Base-by-base conservation (phyloP, 2,888 invertebrate genomes). In the Ichneumoninae sp. region DNA sequence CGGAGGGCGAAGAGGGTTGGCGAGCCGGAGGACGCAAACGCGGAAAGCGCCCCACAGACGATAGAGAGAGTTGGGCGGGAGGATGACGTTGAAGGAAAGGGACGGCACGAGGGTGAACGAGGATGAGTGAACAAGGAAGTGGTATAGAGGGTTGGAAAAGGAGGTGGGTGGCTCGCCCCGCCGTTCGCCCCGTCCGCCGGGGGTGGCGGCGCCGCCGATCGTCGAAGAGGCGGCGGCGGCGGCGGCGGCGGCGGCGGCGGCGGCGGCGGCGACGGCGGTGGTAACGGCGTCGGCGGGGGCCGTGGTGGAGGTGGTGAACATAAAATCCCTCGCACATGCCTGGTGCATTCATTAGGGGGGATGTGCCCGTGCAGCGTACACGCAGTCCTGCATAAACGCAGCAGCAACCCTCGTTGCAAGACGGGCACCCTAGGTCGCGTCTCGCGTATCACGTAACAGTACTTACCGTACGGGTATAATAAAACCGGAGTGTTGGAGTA, bases 291-390 rank as follows among this genome's bases (percentile, higher is more conserved):
- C 85, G 80, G 81, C 83, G 85, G 80, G 76, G 81, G 65, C 33
- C 47, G 87, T 83, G 83, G 89, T 88, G 90, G 90, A 89, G 91
- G 90, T 89, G 90, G 89, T 85, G 91, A 91, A 92, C 93, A 93
- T 93, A 93, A 93, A 93, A 93, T 93, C 93, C 91, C 92, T 92
- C 92, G 93, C 93, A 93, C 93, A 92, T 93, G 93, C 93, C 93
- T 92, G 93, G 90, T 92, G 92, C 93, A 92, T 92, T 93, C 92
- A 93, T 93, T 93, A 93, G 93, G 91, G 93, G 92, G 93, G 91
- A 92, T 92, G 92, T 91, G 91, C 91, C 90, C 92, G 93, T 92
- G 91, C 92, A 92, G 91, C 91, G 91, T 91, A 91, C 91, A 91
- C 91, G 92, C 91, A 90, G 89, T 89, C 90, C 89, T 91, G 90